Conservation (phyloP, 2,888 invertebrate genomes). For the Ormyrus thymus region DNA sequence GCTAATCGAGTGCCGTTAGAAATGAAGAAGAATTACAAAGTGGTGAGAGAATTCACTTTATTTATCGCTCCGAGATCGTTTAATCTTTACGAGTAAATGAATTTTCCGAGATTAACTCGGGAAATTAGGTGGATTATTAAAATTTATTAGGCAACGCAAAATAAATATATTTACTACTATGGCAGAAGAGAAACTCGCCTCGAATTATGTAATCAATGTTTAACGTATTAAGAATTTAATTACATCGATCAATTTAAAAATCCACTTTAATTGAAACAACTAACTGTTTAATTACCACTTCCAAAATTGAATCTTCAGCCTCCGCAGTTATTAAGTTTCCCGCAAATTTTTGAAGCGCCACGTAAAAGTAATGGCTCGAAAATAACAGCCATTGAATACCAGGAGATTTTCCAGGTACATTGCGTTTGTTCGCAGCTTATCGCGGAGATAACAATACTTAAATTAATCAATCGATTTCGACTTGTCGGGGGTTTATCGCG, state of each 20-base stretch:
- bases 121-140: conserved; percentile 20
- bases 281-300: no score
- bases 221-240: background rate
- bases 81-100: background rate
- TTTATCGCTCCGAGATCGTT: background rate
- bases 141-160: conserved; percentile 14
- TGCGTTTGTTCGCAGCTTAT: conserved; percentile 28
- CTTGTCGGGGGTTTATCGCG: conserved; percentile 29
- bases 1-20: no score
- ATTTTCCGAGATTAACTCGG: conserved; percentile 1
- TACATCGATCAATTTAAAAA: background rate
- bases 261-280: background rate
- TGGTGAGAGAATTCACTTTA: background rate
- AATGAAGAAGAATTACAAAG: background rate
- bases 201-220: conserved; percentile 19
- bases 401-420: background rate
- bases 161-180: conserved; percentile 4
- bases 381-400: background rate
- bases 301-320: no score
- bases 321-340: no score
- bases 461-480: conserved; percentile 49
- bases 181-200: conserved; percentile 7
- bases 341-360: no score
- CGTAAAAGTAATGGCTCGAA: no score
- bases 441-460: conserved; percentile 36